A percentile compares a stretch with the other conserved stretches of the same genome.
phyloP scores from a whole-genome alignment of 2,113 vertebrate species.

The Chauna torquata region DNA sequence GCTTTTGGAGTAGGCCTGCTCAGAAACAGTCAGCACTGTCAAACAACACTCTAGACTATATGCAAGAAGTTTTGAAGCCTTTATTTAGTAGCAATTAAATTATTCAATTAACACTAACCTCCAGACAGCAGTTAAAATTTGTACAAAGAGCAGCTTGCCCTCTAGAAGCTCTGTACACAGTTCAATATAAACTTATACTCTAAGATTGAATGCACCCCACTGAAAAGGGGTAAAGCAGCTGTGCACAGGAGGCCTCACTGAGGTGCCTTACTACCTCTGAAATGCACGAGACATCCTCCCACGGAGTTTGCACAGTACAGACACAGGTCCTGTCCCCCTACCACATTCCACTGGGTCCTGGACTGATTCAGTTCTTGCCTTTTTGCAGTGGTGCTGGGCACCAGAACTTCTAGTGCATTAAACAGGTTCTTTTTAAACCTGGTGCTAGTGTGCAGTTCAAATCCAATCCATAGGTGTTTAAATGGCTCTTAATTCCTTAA shows the following conservation, averaged over 20 bases:
- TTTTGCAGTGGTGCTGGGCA: slow-evolving; percentile 43
- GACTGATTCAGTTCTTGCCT: slow-evolving; percentile 16
- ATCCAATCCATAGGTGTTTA: slow-evolving; percentile 33
- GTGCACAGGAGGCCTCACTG: slow-evolving; percentile 69
- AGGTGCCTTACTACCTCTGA: slow-evolving; percentile 62
- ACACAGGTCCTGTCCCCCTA: slow-evolving; percentile 17
- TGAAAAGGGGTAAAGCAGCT: slow-evolving; percentile 76
- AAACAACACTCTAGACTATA: background rate
- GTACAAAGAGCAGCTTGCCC: slow-evolving; percentile 68
- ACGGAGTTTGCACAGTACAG: slow-evolving; percentile 40
- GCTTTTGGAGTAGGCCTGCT: background rate
- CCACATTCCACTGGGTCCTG: background rate
- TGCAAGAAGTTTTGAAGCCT: slow-evolving; percentile 72
- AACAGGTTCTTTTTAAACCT: slow-evolving; percentile 52
- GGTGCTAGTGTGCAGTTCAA: slow-evolving; percentile 60
- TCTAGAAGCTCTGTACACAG: slow-evolving; percentile 59
- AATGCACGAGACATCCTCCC: slow-evolving; percentile 56
- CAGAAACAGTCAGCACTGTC: background rate
- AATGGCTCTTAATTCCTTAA: slow-evolving; percentile 73
- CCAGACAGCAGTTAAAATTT: slow-evolving; percentile 74
- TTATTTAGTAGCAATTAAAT: slow-evolving; percentile 83
- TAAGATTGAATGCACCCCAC: slow-evolving; percentile 70
- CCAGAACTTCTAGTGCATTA: slow-evolving; percentile 57
- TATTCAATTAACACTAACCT: slow-evolving; percentile 75
- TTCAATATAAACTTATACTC: slow-evolving; percentile 61